Base-by-base conservation (phyloP, 2,797 vertebrate genomes). In the Columba guinea region DNA sequence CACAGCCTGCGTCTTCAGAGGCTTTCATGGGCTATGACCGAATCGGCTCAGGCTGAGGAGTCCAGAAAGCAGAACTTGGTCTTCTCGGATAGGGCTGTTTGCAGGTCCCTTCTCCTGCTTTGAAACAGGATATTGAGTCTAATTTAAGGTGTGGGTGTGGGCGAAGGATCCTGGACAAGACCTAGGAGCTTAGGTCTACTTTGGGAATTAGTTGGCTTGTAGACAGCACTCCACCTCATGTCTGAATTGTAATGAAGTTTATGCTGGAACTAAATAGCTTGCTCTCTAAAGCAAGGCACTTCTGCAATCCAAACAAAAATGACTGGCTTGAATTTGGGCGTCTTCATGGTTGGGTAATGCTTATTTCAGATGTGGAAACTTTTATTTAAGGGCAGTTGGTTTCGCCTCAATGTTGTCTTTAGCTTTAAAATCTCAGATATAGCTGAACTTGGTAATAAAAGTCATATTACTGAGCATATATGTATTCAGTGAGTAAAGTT, bases 231-330 rank as follows among this genome's bases (percentile, higher is more conserved):
- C 85, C 55, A 64, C 76, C 67, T 94, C 83, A 88, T 81, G 56
- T 86, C 63, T 90, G 93, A 94, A 90, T 76, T 84, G 73, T 65
- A 76, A 52, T 84, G n/a, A 93, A 53, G 82, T 95, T 96, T 95
- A 81, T 65, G 63, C 68, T 94, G 89, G 89, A 94, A 92, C 55
- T 81, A 37, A 86, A 51, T 37, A 79, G 51, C 65, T 88, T 86
- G 46, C 46, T 84, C 32, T 80, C 53, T 84, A 81, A 88, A 92
- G 26, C 63, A 89, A 69, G 53, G 21, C 62, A 56, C 58, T 88
- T 39, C 20, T 84, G 51, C 77, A 91, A 8, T 90, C 59, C 70
- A 89, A 76, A 75, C 69, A 87, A 78, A 94, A 84, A 53, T 2
- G 4, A 44, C 53, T 79, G 7, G 65, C 91, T 95, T 73, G 85